Evolutionary conservation across 2,888 invertebrate genomes (phyloP).

Genomic region (Dicycla oo): DNA sequence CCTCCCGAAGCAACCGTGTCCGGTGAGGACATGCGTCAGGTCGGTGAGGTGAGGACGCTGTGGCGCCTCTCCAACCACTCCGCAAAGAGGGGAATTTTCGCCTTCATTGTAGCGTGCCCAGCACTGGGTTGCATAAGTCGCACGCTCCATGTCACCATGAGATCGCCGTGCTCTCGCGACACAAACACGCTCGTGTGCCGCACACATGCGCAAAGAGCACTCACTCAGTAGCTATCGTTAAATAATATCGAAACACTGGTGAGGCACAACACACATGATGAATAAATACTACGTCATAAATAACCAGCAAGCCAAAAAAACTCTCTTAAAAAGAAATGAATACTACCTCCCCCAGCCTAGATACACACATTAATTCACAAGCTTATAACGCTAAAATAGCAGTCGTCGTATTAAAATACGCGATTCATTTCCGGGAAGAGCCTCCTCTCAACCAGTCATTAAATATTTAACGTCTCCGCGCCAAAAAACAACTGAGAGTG

Average conservation of each 20-base stretch:
- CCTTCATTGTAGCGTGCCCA: no score
- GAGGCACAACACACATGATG: not conserved
- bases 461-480: slow-evolving; percentile 53
- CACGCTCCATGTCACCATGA: not conserved
- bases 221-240: not conserved
- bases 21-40: no score
- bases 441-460: slow-evolving; percentile 51
- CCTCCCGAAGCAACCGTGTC: no score
- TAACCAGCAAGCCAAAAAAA: not conserved
- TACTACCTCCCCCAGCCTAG: not conserved
- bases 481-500: slow-evolving; percentile 47
- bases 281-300: not conserved
- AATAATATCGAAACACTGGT: not conserved
- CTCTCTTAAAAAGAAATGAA: not conserved
- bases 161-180: not conserved
- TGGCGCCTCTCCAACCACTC: no score
- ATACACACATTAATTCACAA: slow-evolving; percentile 29
- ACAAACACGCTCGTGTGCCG: not conserved
- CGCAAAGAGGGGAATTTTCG: no score
- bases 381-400: slow-evolving; percentile 46
- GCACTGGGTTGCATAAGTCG: no score
- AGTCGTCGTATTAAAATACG: slow-evolving; percentile 56
- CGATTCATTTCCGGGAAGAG: slow-evolving; percentile 53
- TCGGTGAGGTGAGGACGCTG: no score
- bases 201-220: not conserved